Evolutionary conservation across 2,797 vertebrate genomes (phyloP).

Genomic region (Sebastiscus tertius): DNA sequence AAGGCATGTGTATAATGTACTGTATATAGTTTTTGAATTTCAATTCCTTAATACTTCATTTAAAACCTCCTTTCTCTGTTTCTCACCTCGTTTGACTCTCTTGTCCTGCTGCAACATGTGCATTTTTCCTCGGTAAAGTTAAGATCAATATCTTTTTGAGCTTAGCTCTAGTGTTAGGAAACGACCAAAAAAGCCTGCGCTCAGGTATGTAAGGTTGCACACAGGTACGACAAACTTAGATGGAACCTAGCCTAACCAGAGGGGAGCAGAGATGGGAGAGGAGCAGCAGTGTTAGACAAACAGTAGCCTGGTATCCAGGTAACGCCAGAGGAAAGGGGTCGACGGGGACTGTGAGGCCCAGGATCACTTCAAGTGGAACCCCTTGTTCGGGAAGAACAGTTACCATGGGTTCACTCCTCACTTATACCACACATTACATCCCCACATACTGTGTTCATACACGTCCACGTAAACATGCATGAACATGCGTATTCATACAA

Average conservation of each 20-base stretch:
- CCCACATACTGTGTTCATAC: not conserved
- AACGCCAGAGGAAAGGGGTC: constrained; percentile 41
- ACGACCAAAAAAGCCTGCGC: not conserved
- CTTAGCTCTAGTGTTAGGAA: not conserved
- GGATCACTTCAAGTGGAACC: constrained; percentile 39
- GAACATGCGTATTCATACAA: constrained; percentile 5
- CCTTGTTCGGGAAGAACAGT: constrained; percentile 8
- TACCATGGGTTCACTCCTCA: constrained; percentile 12
- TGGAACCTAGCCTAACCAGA: not conserved
- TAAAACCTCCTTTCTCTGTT: not conserved
- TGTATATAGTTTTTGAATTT: not conserved
- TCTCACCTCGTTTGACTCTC: not conserved
- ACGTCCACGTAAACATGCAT: constrained; percentile 37
- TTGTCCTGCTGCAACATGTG: not conserved
- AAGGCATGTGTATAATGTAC: not conserved
- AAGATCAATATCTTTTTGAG: not conserved
- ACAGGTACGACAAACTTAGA: constrained; percentile 20
- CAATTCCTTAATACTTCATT: not conserved
- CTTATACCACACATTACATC: not conserved
- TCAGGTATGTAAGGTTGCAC: constrained; percentile 24
- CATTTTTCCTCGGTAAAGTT: not conserved
- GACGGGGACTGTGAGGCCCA: constrained; percentile 19
- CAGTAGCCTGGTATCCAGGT: constrained; percentile 63
- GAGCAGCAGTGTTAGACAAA: constrained; percentile 67
- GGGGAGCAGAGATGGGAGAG: constrained; percentile 12